These are phyloP conservation scores for Gnathochromis pfefferi DNA, from an alignment of 2,113 vertebrate species.

Conservation along the genomic window DNA sequence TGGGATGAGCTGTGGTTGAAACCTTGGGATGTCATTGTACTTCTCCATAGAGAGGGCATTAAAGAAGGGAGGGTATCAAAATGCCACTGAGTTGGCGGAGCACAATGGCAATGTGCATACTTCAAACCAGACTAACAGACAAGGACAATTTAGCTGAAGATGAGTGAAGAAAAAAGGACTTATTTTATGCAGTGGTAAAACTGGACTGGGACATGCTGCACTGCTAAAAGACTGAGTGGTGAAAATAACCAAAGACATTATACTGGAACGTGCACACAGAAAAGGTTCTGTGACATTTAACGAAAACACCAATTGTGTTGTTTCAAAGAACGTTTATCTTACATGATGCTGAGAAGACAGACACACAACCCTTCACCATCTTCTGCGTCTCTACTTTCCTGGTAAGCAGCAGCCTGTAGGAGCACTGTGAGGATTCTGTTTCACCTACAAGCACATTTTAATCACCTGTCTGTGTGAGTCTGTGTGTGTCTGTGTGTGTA, in stretches of 20 bases:
- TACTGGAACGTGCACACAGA: neutral
- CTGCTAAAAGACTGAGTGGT: neutral
- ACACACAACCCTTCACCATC: neutral
- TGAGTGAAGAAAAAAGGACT: neutral
- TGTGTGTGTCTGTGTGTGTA: rapidly evolving
- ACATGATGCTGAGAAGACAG: neutral
- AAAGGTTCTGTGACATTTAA: neutral
- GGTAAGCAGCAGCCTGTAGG: neutral
- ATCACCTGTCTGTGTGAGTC: neutral
- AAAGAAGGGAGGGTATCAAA: neutral
- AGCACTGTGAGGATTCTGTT: neutral
- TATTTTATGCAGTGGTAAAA: neutral
- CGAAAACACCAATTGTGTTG: neutral
- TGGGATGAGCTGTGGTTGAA: neutral
- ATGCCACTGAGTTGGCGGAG: neutral
- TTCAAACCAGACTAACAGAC: neutral
- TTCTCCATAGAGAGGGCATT: neutral
- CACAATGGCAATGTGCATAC: neutral
- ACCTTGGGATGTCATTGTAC: conserved; percentile 18
- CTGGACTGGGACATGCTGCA: neutral
- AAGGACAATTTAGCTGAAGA: neutral
- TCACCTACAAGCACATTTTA: neutral
- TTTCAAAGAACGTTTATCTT: neutral
- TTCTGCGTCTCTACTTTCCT: neutral
- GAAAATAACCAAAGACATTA: neutral